Evolutionary conservation across 2,797 vertebrate species (phyloP), one percentile per base, ranked within the genome.

Genomic region (Chrysolophus pictus): DNA sequence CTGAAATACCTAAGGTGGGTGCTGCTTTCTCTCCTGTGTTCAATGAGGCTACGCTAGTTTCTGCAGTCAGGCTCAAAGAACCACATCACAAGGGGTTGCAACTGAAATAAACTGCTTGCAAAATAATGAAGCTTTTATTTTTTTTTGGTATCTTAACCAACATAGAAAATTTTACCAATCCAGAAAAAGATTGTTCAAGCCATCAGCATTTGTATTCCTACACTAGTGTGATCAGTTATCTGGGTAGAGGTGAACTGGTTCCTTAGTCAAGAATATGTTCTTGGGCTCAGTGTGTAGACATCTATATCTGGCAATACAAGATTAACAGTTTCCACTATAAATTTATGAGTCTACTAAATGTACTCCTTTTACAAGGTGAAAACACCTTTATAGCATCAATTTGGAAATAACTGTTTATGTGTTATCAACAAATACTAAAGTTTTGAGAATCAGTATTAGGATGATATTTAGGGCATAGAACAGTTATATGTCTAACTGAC

Each of bases 171-270:
- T 70, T 77, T 77, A 26, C 28, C 49, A 58, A 2, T 60, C 10
- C 23, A 33, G 63, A 81, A 9, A 19, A 55, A 17, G 2, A 8
- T 11, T 55, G 31, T 53, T 84, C 16, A 62, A 53, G 6, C 41
- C 24, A 21, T 41, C 31, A 53, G 10, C 3, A 0, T 31, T 35
- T 18, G 4, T 1, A 1, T 70, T 69, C 2, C 8, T 4, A 2
- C 1, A 14, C 28, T 42, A 42, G 12, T 22, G 24, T 33, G 28
- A 11, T 55, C 49, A 15, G 14, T 69, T 87, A 5, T 65, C 46
- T 31, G n/a, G 37, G 16, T 47, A 71, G 11, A 31, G 51, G 28
- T 70, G 62, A 79, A 39, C 51, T 24, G 35, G 28, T 11, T 76
- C 47, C 84, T 74, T 44, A 56, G 77, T 63, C 15, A 24, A 63